Evolutionary conservation across 64 coral and sea anemone genomes (phyloP), one percentile per base, ranked within the genome.

Genomic region (Cladopsammia gracilis): DNA sequence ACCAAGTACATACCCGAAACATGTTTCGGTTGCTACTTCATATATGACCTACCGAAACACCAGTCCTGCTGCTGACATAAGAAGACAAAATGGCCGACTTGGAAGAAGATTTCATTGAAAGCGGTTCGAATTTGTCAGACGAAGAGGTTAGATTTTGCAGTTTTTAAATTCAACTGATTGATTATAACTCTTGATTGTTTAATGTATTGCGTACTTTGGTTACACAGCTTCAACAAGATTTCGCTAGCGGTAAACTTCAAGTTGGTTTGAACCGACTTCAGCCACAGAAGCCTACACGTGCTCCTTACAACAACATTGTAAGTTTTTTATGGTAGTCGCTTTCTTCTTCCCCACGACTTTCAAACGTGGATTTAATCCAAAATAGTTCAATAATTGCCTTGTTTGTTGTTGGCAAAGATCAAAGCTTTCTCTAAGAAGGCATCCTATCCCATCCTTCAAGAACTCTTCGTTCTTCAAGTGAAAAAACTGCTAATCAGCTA

Each of bases 201-300:
- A 20, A 75, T 3, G 16, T 7, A 49, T 6, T 75, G 2, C 48
- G 5, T 75, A 6, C 14, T 75, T 50, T 13, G 7, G 16, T 65
- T 11, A 24, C 11, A 23, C 46, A 96, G 95, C 92, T 97, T 62
- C 95, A 93, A 53, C 90, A 70, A 77, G 88, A 92, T 25, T 97
- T 97, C 67, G 69, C 83, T 13, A 84, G 87, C 10, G 95, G 95
- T 12, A 92, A 94, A 75, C 79, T 97, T 20, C 90, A 97, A 72
- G 92, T 91, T 23, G 95, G 95, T 71, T 81, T 97, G 59, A 97
- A 97, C 75, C 90, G 62, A 62, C 48, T 89, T n/a, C 82, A 43
- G n/a, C 48, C 51, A 45, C 62, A 82, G 62, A 70, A 11, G 43
- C 87, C 62, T 64, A 24, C 95, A 97, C 92, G 95, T 97, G 95